Percentiles rank a stretch among this genome's conserved stretches.
phyloP scores from a whole-genome alignment of 2,797 vertebrate species.

The Halcyon leucocephala region DNA sequence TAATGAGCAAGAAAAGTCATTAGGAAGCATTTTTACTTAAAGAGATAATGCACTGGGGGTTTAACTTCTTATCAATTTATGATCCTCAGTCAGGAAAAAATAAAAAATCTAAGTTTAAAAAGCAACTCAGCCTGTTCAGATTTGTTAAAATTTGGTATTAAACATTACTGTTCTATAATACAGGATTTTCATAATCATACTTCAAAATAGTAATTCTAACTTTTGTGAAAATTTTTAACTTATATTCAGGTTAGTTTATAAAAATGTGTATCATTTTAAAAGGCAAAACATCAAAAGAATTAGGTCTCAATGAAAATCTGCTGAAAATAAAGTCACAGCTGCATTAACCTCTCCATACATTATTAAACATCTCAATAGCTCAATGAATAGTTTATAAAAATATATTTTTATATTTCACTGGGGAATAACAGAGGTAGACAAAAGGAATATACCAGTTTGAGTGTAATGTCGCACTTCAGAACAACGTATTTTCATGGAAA shows the following conservation, averaged over 20 bases:
- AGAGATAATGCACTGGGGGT: neutral
- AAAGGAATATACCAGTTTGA: neutral
- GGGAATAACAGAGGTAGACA: constrained; percentile 21
- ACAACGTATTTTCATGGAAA: neutral
- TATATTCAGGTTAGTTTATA: neutral
- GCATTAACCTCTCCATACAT: neutral
- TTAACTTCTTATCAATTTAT: neutral
- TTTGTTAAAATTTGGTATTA: neutral
- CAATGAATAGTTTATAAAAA: constrained; percentile 36
- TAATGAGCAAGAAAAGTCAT: neutral
- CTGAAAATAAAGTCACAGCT: constrained; percentile 15
- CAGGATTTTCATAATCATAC: neutral
- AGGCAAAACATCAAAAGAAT: neutral
- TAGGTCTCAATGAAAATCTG: neutral
- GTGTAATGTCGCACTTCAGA: neutral
- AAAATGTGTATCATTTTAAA: neutral
- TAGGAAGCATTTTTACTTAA: neutral
- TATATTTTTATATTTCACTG: constrained; percentile 27
- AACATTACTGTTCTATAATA: neutral
- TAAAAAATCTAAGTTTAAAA: neutral
- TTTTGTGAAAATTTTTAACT: neutral
- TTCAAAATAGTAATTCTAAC: neutral
- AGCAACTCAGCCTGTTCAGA: neutral
- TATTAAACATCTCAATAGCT: neutral
- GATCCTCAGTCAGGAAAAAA: neutral